These are phyloP conservation scores for Ganaspis brasiliensis DNA, from an alignment of 2,888 invertebrate genomes.

Conservation along the genomic window DNA sequence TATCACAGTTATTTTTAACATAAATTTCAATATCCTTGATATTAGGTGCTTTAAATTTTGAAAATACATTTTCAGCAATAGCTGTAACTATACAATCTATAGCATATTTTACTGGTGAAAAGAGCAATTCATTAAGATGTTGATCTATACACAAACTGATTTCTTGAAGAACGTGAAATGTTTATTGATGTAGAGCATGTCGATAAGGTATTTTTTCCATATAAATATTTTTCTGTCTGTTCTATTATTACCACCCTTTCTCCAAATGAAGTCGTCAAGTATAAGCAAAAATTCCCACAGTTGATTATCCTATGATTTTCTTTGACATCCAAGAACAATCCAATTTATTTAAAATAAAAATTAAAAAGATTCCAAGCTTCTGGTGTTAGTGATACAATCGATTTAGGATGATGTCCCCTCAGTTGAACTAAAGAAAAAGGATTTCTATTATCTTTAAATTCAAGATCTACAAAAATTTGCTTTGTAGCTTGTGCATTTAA, in stretches of 20 bases:
- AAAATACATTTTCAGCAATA: too few relatives aligned
- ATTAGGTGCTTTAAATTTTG: too few relatives aligned
- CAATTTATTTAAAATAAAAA: not conserved
- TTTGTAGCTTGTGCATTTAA: not conserved
- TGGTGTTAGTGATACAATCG: not conserved
- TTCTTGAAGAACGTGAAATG: too few relatives aligned
- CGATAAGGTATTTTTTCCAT: not conserved
- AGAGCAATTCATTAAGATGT: too few relatives aligned
- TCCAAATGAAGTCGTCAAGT: not conserved
- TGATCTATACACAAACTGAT: too few relatives aligned
- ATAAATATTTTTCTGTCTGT: not conserved
- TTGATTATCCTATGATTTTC: not conserved
- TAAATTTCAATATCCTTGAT: too few relatives aligned
- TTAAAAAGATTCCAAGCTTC: not conserved
- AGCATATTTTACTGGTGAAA: too few relatives aligned
- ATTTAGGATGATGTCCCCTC: not conserved
- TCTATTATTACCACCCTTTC: not conserved
- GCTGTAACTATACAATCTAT: too few relatives aligned
- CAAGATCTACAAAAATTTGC: not conserved
- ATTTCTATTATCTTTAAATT: not conserved
- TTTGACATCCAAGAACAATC: not conserved
- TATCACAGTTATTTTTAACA: too few relatives aligned
- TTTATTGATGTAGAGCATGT: not conserved
- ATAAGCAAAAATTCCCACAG: not conserved
- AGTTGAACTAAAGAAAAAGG: not conserved